A percentile compares a stretch with the other conserved stretches of the same genome.
Conservation (phyloP, 1,140 invertebrate species). For the Phymastichus coffea region DNA sequence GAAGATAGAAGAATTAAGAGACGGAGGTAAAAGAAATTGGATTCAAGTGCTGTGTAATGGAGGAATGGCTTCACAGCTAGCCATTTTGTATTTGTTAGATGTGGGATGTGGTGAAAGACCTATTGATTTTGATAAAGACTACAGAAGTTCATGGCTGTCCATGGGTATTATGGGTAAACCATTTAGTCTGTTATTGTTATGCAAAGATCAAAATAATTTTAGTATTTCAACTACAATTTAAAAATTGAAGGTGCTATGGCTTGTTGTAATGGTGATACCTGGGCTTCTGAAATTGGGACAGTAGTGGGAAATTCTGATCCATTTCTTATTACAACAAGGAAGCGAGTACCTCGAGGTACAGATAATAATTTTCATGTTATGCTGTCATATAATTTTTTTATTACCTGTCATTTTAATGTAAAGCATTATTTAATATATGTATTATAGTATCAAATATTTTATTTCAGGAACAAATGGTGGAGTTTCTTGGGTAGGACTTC, state of each 20-base stretch:
- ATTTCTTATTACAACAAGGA: conserved; percentile 73
- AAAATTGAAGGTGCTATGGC: conserved; percentile 65
- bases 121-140: conserved; percentile 76
- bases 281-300: conserved; percentile 86
- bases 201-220: too few relatives aligned
- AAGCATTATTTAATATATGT: background rate
- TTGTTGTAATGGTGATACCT: conserved; percentile 87
- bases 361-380: background rate
- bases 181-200: background rate
- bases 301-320: conserved; percentile 71
- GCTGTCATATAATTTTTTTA: too few relatives aligned
- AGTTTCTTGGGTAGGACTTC: conserved; percentile 69
- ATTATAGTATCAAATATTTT: background rate
- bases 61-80: conserved; percentile 78
- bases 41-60: conserved; percentile 89
- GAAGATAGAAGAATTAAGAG: conserved; percentile 80
- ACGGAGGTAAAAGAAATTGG: conserved; percentile 88
- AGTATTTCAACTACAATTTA: background rate
- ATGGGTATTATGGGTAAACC: conserved; percentile 72
- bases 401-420: too few relatives aligned
- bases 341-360: conserved; percentile 73
- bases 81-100: conserved; percentile 79
- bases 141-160: conserved; percentile 78
- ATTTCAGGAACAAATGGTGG: conserved; percentile 80
- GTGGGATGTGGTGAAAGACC: conserved; percentile 75